Evolutionary conservation across 2,113 vertebrate genomes (phyloP).

Genomic region (Embiotoca jacksoni): DNA sequence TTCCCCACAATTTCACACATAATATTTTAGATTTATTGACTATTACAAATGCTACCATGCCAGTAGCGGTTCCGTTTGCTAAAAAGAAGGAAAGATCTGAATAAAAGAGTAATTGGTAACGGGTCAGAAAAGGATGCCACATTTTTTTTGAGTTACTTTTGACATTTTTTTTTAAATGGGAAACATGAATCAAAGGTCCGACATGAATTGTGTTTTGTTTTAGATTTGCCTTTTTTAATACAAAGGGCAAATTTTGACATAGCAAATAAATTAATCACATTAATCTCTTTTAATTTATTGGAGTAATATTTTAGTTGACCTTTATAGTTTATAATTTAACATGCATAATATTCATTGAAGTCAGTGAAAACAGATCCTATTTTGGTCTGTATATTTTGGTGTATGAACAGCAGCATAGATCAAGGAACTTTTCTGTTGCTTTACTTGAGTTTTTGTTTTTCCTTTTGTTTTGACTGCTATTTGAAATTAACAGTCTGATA

Average conservation of each 20-base stretch:
- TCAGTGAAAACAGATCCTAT: background rate
- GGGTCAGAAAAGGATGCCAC: slow-evolving; percentile 65
- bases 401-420: background rate
- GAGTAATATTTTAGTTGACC: too few species aligned
- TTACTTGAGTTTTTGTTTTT: slow-evolving; percentile 29
- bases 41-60: slow-evolving; percentile 94
- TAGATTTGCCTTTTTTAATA: slow-evolving; percentile 34
- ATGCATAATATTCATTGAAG: background rate
- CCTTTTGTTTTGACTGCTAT: slow-evolving; percentile 13
- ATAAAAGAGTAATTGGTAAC: slow-evolving; percentile 88
- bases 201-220: slow-evolving; percentile 50
- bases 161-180: slow-evolving; percentile 52
- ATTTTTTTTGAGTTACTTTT: slow-evolving; percentile 44
- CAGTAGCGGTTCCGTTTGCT: slow-evolving; percentile 91
- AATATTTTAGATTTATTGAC: slow-evolving; percentile 99
- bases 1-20: slow-evolving; percentile 95
- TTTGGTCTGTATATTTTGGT: slow-evolving; percentile 1
- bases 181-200: slow-evolving; percentile 45
- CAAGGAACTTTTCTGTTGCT: slow-evolving; percentile 21
- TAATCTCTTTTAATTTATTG: background rate
- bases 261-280: slow-evolving; percentile 28
- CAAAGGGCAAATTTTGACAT: background rate
- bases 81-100: slow-evolving; percentile 83
- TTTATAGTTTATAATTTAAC: too few species aligned
- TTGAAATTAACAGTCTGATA: slow-evolving; percentile 20